Conservation (phyloP, 2,888 invertebrate genomes). For the Boloria euphrosyne region DNA sequence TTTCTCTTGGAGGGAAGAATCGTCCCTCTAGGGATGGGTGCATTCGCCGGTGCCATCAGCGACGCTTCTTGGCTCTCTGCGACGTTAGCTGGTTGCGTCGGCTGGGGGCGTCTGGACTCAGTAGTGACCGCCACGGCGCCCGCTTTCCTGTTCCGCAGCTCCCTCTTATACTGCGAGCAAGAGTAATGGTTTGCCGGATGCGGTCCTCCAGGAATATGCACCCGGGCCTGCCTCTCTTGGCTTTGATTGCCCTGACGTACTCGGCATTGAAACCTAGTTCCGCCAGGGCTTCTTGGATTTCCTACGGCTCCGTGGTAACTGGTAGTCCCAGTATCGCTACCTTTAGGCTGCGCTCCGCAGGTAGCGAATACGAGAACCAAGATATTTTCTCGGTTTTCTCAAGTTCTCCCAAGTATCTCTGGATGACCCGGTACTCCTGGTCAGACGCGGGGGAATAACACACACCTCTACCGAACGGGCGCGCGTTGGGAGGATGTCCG, state of each 20-base stretch:
- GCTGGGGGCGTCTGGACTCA: too few species aligned
- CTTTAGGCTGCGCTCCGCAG: not conserved
- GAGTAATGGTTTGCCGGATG: not conserved
- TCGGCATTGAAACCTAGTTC: too few species aligned
- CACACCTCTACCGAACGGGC: too few species aligned
- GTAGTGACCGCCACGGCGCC: not conserved
- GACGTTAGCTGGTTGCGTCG: not conserved
- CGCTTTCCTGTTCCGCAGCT: not conserved
- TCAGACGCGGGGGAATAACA: too few species aligned
- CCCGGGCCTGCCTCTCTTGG: too few species aligned
- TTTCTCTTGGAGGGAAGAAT: too few species aligned
- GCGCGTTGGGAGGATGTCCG: too few species aligned
- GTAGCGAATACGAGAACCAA: not conserved
- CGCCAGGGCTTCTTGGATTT: too few species aligned
- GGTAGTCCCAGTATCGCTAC: not conserved
- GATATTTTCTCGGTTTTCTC: not conserved
- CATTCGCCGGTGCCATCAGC: not conserved
- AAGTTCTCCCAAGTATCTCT: not conserved
- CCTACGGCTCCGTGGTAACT: not conserved
- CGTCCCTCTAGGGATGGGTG: not conserved
- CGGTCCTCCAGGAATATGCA: not conserved
- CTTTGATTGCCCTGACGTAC: too few species aligned
- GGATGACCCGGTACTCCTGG: too few species aligned
- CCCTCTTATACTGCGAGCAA: not conserved
- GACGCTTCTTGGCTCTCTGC: not conserved